Conservation (phyloP, 2,888 invertebrate genomes). For the Limenitis camilla region DNA sequence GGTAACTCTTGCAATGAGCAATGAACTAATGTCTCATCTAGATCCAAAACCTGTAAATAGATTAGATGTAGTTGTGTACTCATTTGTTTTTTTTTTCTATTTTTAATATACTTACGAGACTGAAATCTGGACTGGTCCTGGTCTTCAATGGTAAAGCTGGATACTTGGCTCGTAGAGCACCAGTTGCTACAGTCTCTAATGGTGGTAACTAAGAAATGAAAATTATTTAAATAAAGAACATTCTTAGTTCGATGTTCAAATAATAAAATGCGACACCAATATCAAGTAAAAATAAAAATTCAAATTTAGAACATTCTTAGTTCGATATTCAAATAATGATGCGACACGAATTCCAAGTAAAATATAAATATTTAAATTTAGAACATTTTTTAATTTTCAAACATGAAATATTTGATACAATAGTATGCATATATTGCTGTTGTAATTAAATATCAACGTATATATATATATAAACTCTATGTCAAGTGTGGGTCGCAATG, state of each 20-base stretch:
- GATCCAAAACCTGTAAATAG: constrained; percentile 58
- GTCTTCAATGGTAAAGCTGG: constrained; percentile 94
- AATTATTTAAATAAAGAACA: background rate
- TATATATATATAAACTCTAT: background rate
- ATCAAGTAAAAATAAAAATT: too few species aligned
- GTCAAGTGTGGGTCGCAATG: too few species aligned
- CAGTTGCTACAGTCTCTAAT: constrained; percentile 57
- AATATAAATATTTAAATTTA: too few species aligned
- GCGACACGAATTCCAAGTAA: too few species aligned
- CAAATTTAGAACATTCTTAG: too few species aligned
- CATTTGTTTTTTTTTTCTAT: too few species aligned
- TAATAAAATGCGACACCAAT: too few species aligned
- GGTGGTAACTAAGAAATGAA: constrained; percentile 52
- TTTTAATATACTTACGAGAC: constrained; percentile 78
- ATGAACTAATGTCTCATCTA: constrained; percentile 96
- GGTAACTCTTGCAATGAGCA: constrained; percentile 93
- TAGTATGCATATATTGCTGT: too few species aligned
- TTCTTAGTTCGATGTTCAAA: too few species aligned
- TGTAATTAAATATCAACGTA: background rate
- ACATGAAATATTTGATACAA: too few species aligned
- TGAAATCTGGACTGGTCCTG: constrained; percentile 93
- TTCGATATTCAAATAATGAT: too few species aligned
- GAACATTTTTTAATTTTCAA: too few species aligned
- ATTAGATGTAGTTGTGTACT: background rate
- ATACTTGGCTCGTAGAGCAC: constrained; percentile 67